Percentiles rank a stretch among this genome's conserved stretches.
Evolutionary conservation across 1,140 invertebrate species (phyloP).

Genomic region (Heliconius hewitsoni): DNA sequence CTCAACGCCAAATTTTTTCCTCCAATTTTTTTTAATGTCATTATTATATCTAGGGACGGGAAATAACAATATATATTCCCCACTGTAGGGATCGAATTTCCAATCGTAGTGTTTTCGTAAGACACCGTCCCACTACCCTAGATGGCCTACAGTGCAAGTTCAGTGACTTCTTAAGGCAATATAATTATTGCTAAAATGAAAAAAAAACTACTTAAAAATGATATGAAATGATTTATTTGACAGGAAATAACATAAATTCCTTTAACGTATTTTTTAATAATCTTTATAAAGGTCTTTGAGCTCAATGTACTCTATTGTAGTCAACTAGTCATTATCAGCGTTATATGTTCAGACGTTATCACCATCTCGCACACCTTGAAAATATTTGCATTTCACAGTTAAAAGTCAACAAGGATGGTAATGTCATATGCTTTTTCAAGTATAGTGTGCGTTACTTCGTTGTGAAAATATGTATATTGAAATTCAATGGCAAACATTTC

Average conservation of each 20-base stretch:
- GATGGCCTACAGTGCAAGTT: neutral
- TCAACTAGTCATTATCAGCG: neutral
- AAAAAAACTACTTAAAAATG: neutral
- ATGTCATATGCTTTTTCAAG: neutral
- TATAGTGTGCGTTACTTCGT: neutral
- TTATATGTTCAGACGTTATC: neutral
- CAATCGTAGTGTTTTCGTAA: no score
- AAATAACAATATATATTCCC: no score
- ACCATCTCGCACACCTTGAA: neutral
- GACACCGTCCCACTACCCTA: no score
- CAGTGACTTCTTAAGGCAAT: neutral
- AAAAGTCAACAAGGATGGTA: neutral
- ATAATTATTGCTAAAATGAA: neutral
- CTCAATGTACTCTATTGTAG: neutral
- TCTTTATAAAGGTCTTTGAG: neutral
- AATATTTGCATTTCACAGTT: constrained; percentile 2
- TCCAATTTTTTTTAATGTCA: no score
- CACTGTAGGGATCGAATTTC: no score
- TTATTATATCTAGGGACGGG: no score
- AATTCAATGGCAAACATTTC: no score
- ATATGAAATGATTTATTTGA: neutral
- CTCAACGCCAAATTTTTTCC: no score
- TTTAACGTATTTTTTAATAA: neutral
- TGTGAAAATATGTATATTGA: no score
- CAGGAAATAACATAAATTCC: neutral